These are phyloP conservation scores for Pseudachorutes palmiensis DNA, from an alignment of 1,140 invertebrate species.

Conservation along the genomic window DNA sequence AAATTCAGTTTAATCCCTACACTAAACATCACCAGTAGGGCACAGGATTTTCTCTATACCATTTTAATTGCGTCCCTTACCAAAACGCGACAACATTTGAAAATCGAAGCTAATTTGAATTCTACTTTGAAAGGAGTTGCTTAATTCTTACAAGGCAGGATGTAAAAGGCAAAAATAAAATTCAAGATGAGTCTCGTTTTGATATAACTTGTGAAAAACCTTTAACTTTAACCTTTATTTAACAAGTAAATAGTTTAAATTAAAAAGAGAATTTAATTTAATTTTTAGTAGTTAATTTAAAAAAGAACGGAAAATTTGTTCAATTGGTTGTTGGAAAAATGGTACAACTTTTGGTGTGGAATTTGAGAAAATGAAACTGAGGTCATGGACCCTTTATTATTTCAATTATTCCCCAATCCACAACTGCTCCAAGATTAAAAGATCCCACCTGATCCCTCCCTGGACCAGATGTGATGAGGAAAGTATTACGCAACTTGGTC, in stretches of 20 bases:
- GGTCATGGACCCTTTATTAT: too few relatives aligned
- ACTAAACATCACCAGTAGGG: neutral
- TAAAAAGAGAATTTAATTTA: slow-evolving; percentile 7
- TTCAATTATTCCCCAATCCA: too few relatives aligned
- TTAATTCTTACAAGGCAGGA: neutral
- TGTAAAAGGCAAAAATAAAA: neutral
- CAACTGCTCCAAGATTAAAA: too few relatives aligned
- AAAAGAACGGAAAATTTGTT: too few relatives aligned
- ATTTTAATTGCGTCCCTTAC: neutral
- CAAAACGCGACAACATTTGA: neutral
- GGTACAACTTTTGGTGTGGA: too few relatives aligned
- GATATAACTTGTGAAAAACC: neutral
- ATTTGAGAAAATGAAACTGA: too few relatives aligned
- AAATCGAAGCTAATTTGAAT: neutral
- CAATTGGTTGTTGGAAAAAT: too few relatives aligned
- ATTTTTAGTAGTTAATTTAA: too few relatives aligned
- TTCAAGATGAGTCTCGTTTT: neutral
- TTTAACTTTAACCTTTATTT: neutral
- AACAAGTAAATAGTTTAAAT: neutral
- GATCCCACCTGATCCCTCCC: neutral
- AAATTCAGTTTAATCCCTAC: neutral
- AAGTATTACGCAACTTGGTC: slow-evolving; percentile 45
- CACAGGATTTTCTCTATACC: neutral
- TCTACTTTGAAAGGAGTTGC: neutral
- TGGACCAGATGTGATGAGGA: slow-evolving; percentile 42